Evolutionary conservation across 2,888 invertebrate species (phyloP), one percentile per base, ranked within the genome.

Genomic region (Druceiella hillmani): DNA sequence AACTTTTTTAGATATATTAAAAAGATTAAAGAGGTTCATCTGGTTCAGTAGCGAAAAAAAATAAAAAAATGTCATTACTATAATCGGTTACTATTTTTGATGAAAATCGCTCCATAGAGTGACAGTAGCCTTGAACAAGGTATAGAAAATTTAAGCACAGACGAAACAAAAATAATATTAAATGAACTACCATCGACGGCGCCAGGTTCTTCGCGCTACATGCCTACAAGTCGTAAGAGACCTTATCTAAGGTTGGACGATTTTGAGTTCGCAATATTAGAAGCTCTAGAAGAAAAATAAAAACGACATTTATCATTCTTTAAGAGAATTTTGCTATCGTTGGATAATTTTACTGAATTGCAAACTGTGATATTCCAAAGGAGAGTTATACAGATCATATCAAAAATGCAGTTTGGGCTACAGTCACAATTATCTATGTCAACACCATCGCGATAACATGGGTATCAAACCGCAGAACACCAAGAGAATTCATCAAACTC

Each of bases 361-460:
- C 33, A 49, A 43, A 49, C 47, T 44, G 42, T 47, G 12, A 36
- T 39, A 34, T 47, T 48, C 38, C 47, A 48, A 44, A 47, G 47
- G 45, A 50, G 40, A 48, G 48, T 51, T 3, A 29, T 48, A 41
- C 47, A 50, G 49, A 47, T 48, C 41, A 51, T 51, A 35, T 2
- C 12, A 3, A 49, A 50, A 38, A 49, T 50, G 46, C 46, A 47
- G 41, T 49, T 46, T 50, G 48, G 46, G 45, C 43, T 36, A 48
- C 41, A 38, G 38, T 45, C 46, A 7, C 4, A 7, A 11, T n/a
- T n/a, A 3, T 3, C 3, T 11, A 4, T 12, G 12, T 4, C 25
- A 3, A 4, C 3, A 40, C 44, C 44, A 2, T 43, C 38, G 43
- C 41, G 46, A 46, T 41, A 44, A 40, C 45, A 49, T 45, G 45